These are phyloP conservation scores for Notarius quadriscutis DNA, from an alignment of 2,113 vertebrate species.

Conservation along the genomic window DNA sequence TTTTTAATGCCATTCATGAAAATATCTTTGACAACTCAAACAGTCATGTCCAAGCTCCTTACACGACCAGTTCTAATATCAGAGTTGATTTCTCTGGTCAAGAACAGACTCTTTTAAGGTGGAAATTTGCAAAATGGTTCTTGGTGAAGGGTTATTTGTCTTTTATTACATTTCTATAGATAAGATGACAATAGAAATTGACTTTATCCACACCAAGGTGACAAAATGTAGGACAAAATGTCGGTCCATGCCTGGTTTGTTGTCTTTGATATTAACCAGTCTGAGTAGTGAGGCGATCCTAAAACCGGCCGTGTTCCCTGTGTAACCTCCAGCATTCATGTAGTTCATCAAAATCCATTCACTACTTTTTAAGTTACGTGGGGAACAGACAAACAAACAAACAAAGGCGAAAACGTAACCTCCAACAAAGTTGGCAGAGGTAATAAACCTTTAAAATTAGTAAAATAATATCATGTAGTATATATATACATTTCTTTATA, in stretches of 20 bases:
- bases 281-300: conserved; percentile 79
- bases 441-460: too few relatives aligned
- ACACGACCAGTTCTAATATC: not conserved
- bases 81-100: not conserved
- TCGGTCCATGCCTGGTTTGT: conserved; percentile 80
- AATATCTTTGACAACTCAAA: too few relatives aligned
- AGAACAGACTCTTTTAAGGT: not conserved
- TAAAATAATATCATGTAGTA: too few relatives aligned
- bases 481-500: too few relatives aligned
- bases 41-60: not conserved
- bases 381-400: too few relatives aligned
- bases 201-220: conserved; percentile 76
- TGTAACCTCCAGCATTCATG: conserved; percentile 70
- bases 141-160: not conserved
- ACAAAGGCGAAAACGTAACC: too few relatives aligned
- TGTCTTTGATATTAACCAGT: conserved; percentile 82
- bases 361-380: too few relatives aligned
- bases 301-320: conserved; percentile 81
- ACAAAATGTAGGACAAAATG: conserved; percentile 76
- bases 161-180: not conserved
- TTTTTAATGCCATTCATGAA: too few relatives aligned
- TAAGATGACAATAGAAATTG: not conserved
- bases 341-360: too few relatives aligned
- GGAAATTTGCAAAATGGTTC: not conserved
- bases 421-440: too few relatives aligned